Evolutionary conservation across 2,888 invertebrate genomes (phyloP).

Genomic region (Noctua janthe): DNA sequence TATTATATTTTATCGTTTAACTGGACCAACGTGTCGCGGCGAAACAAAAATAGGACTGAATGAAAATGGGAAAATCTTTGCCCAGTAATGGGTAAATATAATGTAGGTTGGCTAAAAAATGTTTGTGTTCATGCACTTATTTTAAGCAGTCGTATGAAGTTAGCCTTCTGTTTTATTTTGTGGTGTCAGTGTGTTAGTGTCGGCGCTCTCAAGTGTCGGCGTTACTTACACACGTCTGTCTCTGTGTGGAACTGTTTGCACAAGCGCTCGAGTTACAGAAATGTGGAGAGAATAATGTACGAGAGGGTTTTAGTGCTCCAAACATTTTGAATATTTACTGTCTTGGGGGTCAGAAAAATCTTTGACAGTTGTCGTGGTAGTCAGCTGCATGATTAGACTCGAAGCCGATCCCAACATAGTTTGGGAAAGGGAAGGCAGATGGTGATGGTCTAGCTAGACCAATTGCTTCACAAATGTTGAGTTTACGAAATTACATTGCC

Average conservation of each 20-base stretch:
- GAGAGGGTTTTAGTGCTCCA: neutral
- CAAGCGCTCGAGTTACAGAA: constrained; percentile 16
- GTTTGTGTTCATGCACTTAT: too few relatives aligned
- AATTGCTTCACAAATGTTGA: neutral
- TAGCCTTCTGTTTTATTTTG: neutral
- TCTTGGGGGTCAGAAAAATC: neutral
- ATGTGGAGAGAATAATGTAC: constrained; percentile 23
- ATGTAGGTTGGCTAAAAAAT: too few relatives aligned
- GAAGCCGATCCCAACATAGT: neutral
- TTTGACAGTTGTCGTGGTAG: neutral
- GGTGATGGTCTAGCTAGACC: neutral
- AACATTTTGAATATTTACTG: neutral
- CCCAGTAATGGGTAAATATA: too few relatives aligned
- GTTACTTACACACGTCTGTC: constrained; percentile 29
- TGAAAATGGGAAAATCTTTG: too few relatives aligned
- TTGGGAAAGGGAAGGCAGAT: neutral
- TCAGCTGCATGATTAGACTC: neutral
- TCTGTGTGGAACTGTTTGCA: constrained; percentile 21
- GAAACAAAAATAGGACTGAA: too few relatives aligned
- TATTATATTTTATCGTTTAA: neutral
- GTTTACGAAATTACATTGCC: neutral
- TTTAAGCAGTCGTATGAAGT: neutral
- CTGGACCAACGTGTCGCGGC: too few relatives aligned
- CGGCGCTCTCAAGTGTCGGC: constrained; percentile 18
- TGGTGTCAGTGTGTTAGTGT: neutral